These are phyloP conservation scores for Neomicropteryx cornuta DNA, from an alignment of 1,140 invertebrate species.

Conservation along the genomic window DNA sequence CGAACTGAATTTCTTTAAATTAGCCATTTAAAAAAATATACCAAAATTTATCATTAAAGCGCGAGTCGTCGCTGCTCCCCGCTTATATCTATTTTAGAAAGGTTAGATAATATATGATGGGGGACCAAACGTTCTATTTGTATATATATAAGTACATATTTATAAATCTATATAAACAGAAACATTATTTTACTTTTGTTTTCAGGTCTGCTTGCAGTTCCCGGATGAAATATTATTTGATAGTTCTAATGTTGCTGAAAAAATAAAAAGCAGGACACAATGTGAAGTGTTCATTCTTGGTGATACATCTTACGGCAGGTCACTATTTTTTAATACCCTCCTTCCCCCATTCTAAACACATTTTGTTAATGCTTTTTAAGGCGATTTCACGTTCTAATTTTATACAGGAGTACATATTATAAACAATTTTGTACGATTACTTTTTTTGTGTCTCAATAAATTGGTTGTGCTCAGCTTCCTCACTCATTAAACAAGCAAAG, in stretches of 20 bases:
- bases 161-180: slow-evolving; percentile 4
- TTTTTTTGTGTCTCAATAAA: slow-evolving; percentile 4
- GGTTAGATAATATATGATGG: slow-evolving; percentile 1
- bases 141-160: slow-evolving; percentile 10
- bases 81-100: too few relatives aligned
- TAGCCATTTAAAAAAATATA: too few relatives aligned
- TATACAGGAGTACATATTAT: slow-evolving; percentile 1
- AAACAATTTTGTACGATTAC: not conserved
- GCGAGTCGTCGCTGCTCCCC: too few relatives aligned
- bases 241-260: slow-evolving; percentile 54
- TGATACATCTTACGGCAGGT: slow-evolving; percentile 91
- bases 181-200: slow-evolving; percentile 13
- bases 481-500: not conserved
- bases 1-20: too few relatives aligned
- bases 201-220: slow-evolving; percentile 78
- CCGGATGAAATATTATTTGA: slow-evolving; percentile 69
- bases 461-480: not conserved
- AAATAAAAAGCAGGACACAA: slow-evolving; percentile 46
- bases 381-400: not conserved
- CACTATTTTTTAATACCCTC: slow-evolving; percentile 12
- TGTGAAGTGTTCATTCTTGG: slow-evolving; percentile 71
- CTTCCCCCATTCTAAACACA: too few relatives aligned
- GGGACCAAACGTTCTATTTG: slow-evolving; percentile 6
- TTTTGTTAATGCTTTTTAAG: not conserved
- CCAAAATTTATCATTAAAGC: too few relatives aligned